Evolutionary conservation across 2,888 invertebrate genomes (phyloP).

Genomic region (Hypselothyrea guttata): DNA sequence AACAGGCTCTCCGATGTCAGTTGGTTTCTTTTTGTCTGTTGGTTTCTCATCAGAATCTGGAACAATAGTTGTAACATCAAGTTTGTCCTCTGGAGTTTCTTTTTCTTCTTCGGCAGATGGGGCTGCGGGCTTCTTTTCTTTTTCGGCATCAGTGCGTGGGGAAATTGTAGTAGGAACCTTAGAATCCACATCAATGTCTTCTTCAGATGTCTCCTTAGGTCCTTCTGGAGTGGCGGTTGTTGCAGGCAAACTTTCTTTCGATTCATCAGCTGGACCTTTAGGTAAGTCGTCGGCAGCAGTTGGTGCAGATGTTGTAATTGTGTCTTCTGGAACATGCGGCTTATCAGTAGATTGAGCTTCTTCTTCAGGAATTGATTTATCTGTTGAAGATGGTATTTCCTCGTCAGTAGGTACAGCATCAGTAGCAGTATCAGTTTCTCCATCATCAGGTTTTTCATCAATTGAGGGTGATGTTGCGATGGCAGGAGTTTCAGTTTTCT

Average conservation of each 20-base stretch:
- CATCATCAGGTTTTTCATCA: constrained; percentile 30
- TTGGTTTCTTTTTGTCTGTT: constrained; percentile 26
- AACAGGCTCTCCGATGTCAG: constrained; percentile 10
- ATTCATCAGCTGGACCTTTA: constrained; percentile 2
- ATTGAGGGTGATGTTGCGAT: constrained; percentile 25
- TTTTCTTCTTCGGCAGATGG: constrained; percentile 32
- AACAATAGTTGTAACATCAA: constrained; percentile 25
- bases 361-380: constrained; percentile 18
- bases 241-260: constrained; percentile 16
- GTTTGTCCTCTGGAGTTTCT: constrained; percentile 23
- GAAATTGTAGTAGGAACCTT: constrained; percentile 12
- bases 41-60: constrained; percentile 26
- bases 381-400: constrained; percentile 34
- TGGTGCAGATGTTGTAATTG: constrained; percentile 8
- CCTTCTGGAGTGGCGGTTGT: constrained; percentile 26
- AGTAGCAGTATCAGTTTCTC: constrained; percentile 17
- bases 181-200: constrained; percentile 29
- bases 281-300: too few relatives aligned
- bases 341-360: constrained; percentile 9
- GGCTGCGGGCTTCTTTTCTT: constrained; percentile 14
- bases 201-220: constrained; percentile 28
- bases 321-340: constrained; percentile 25
- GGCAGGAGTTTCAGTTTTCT: constrained; percentile 18
- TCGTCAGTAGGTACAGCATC: constrained; percentile 15
- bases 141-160: constrained; percentile 29